Evolutionary conservation across 2,113 vertebrate species (phyloP).

Genomic region (Verasper variegatus): DNA sequence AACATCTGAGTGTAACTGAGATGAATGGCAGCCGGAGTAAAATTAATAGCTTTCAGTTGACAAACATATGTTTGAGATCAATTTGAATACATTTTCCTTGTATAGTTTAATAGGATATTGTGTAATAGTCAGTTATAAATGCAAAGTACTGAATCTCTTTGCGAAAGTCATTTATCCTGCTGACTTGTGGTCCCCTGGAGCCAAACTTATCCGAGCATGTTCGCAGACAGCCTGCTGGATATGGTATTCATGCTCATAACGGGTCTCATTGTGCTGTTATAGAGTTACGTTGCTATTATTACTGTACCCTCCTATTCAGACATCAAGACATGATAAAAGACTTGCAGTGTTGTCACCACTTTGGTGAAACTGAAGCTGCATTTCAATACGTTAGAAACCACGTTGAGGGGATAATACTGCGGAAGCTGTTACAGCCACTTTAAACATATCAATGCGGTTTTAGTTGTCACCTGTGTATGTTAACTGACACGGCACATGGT

Average conservation of each 20-base stretch:
- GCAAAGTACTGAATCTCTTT: constrained; percentile 67
- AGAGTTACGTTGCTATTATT: constrained; percentile 65
- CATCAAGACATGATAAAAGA: constrained; percentile 59
- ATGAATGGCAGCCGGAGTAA: constrained; percentile 45
- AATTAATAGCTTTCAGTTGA: constrained; percentile 57
- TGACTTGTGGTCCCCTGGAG: constrained; percentile 72
- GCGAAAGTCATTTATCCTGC: constrained; percentile 71
- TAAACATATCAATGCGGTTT: background rate
- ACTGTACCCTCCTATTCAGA: constrained; percentile 51
- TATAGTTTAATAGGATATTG: constrained; percentile 61
- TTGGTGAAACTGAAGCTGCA: constrained; percentile 44
- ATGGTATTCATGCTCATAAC: constrained; percentile 49
- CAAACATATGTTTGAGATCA: constrained; percentile 59
- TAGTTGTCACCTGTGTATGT: background rate
- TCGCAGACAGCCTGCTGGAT: constrained; percentile 60
- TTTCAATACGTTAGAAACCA: constrained; percentile 31
- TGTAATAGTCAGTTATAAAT: constrained; percentile 68
- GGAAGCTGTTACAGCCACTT: constrained; percentile 28
- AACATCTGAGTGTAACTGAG: constrained; percentile 52
- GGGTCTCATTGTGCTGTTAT: constrained; percentile 48
- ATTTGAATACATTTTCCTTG: constrained; percentile 43
- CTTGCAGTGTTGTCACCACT: constrained; percentile 10
- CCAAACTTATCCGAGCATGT: constrained; percentile 59
- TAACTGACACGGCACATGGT: background rate
- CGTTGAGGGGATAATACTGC: background rate